Evolutionary conservation across 1,140 invertebrate species (phyloP), one percentile per base, ranked within the genome.

Genomic region (Sitophilus oryzae): DNA sequence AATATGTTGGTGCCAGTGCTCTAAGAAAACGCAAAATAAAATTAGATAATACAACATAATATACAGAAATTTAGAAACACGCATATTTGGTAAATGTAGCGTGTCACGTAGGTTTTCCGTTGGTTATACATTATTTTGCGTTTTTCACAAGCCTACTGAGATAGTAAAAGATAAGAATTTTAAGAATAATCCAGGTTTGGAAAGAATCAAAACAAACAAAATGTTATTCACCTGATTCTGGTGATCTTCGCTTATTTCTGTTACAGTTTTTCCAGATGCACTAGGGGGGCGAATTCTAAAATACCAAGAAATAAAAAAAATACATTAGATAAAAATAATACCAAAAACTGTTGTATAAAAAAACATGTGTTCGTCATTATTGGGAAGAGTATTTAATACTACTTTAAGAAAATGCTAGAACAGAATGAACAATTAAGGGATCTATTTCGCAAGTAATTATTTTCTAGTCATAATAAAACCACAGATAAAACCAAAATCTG

Each of bases 1-100:
- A 55, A 69, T 66, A 69, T 69, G 66, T 68, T 61, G 66, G 67
- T 69, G 67, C 67, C 55, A 63, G 67, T 69, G 67, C 67, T 69
- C 62, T 66, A 67, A 61, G 60, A 58, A 60, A 51, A 53, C 46
- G 44, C 59, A 60, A 64, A 64, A 64, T 56, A 68, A 60, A 56
- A 3, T 6, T 52, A 3, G 11, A 6, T 30, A 30, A 30, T 6
- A 5, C 5, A 30, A 30, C 25, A n/a, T n/a, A 30, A 30, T 30
- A 30, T 30, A 6, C 11, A 30, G 25, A 30, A 30, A 52, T 54
- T n/a, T n/a, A n/a, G n/a, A n/a, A n/a, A n/a, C n/a, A n/a, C n/a
- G n/a, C n/a, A n/a, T n/a, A n/a, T n/a, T n/a, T n/a, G n/a, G n/a
- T n/a, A n/a, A n/a, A n/a, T n/a, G n/a, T n/a, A n/a, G n/a, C n/a